Evolutionary conservation across 2,888 invertebrate species (phyloP).

Genomic region (Ptychoptera albimana): DNA sequence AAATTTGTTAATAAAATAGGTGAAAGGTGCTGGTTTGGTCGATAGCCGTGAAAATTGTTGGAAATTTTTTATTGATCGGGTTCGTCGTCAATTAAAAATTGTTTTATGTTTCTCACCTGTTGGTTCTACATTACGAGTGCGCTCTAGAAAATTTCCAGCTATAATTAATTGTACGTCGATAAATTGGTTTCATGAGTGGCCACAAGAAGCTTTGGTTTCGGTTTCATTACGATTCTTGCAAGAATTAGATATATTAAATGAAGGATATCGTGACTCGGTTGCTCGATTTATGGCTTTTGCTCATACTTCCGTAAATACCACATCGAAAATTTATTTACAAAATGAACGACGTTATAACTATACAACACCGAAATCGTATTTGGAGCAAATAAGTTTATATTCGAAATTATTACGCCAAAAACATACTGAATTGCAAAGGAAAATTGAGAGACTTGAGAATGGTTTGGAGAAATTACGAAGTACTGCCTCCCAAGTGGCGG

Average conservation of each 20-base stretch:
- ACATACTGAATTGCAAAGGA: constrained; percentile 68
- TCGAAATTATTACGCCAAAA: constrained; percentile 72
- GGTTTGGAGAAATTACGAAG: constrained; percentile 81
- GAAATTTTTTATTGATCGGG: constrained; percentile 94
- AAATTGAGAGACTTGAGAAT: constrained; percentile 76
- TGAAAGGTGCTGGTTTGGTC: constrained; percentile 59
- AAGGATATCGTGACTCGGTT: constrained; percentile 66
- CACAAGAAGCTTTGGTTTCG: constrained; percentile 88
- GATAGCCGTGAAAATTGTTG: constrained; percentile 93
- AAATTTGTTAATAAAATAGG: background rate
- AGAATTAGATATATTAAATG: constrained; percentile 62
- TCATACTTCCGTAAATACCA: constrained; percentile 83
- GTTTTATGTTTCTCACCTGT: constrained; percentile 97
- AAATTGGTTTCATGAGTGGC: constrained; percentile 99
- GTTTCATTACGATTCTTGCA: constrained; percentile 80
- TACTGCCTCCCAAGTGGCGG: constrained; percentile 84
- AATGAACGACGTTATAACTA: constrained; percentile 92
- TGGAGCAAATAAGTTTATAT: constrained; percentile 89
- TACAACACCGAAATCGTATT: constrained; percentile 91
- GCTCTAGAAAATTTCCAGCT: constrained; percentile 91
- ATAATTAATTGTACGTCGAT: constrained; percentile 89
- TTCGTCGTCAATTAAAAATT: constrained; percentile 74
- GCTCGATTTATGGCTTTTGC: constrained; percentile 90
- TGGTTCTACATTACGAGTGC: constrained; percentile 78
- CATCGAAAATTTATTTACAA: constrained; percentile 69